Evolutionary conservation across 2,888 invertebrate genomes (phyloP).

Genomic region (Pammene fasciana): DNA sequence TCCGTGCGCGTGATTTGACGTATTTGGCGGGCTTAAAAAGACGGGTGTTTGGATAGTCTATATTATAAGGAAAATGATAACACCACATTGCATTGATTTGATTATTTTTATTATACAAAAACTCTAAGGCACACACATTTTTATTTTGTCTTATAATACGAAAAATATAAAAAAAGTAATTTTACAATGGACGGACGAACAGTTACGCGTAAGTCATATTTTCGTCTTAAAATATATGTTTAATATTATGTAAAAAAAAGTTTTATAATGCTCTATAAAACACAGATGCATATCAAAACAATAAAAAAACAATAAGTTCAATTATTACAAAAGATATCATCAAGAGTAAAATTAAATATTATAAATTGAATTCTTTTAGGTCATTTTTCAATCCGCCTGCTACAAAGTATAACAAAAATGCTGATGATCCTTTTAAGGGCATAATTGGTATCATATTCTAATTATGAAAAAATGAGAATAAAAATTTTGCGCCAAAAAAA

Average conservation of each 20-base stretch:
- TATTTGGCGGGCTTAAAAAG: too few relatives aligned
- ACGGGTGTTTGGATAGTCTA: too few relatives aligned
- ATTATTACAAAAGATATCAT: background rate
- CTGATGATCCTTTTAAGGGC: too few relatives aligned
- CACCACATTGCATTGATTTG: slow-evolving; percentile 5
- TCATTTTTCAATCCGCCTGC: too few relatives aligned
- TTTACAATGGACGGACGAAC: slow-evolving; percentile 34
- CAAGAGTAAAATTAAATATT: background rate
- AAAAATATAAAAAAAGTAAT: slow-evolving; percentile 25
- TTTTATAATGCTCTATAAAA: background rate
- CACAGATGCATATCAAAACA: background rate
- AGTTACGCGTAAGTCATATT: slow-evolving; percentile 12
- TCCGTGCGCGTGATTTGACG: too few relatives aligned
- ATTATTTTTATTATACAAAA: slow-evolving; percentile 26
- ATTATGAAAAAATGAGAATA: too few relatives aligned
- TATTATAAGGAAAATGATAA: background rate
- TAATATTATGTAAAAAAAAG: slow-evolving; percentile 1
- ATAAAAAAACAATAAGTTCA: background rate
- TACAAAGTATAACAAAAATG: too few relatives aligned
- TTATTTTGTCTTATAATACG: background rate
- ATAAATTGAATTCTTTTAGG: too few relatives aligned
- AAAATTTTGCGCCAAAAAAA: too few relatives aligned
- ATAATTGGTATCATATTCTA: too few relatives aligned
- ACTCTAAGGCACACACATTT: slow-evolving; percentile 33
- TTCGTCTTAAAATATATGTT: slow-evolving; percentile 5